A percentile compares a stretch with the other conserved stretches of the same genome.
phyloP scores from a whole-genome alignment of 2,797 vertebrate species.

The Galago senegalensis region DNA sequence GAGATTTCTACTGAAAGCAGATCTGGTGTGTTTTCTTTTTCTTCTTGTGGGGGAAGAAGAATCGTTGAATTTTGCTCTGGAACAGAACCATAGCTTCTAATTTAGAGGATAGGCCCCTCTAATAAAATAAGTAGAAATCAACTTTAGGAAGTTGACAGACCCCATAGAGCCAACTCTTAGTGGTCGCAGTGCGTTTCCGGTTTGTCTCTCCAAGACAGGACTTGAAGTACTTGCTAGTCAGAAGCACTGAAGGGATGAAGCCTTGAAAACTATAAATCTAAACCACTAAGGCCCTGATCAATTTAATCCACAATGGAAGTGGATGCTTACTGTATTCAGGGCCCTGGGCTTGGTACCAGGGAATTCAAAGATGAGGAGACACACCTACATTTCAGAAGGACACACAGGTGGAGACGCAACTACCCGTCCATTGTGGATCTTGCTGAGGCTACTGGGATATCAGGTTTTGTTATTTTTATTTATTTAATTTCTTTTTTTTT shows the following conservation, averaged over 20 bases:
- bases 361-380: not conserved
- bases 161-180: not conserved
- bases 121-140: not conserved
- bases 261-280: not conserved
- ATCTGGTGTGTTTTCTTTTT: not conserved
- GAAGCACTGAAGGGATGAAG: not conserved
- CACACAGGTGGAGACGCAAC: not conserved
- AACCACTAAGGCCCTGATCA: not conserved
- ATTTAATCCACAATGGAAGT: not conserved
- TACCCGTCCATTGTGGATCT: not conserved
- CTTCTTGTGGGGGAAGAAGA: not conserved
- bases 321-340: not conserved
- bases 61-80: not conserved
- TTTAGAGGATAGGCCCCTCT: not conserved
- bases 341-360: not conserved
- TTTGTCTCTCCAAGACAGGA: constrained; percentile 12
- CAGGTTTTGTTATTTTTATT: not conserved
- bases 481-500: no score
- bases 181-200: not conserved
- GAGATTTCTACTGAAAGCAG: constrained; percentile 43
- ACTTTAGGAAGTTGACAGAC: not conserved
- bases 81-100: not conserved
- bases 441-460: not conserved
- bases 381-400: not conserved
- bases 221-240: not conserved